Evolutionary conservation across 2,113 vertebrate species (phyloP).

Genomic region (Suricata suricatta): DNA sequence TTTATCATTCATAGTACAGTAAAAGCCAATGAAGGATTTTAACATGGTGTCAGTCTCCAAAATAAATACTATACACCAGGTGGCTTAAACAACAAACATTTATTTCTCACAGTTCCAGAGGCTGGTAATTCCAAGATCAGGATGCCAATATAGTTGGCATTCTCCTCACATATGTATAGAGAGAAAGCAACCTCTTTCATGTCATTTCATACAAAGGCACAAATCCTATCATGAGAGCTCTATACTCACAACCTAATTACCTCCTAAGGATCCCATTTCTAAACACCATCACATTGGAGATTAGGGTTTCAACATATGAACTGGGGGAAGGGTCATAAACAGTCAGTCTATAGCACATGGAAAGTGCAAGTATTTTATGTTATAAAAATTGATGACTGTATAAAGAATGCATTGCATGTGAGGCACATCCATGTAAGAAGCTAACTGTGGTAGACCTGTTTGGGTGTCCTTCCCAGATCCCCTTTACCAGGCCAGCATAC

Average conservation of each 20-base stretch:
- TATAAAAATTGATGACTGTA: neutral
- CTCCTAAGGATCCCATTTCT: neutral
- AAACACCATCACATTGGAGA: neutral
- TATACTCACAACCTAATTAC: neutral
- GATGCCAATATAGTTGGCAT: neutral
- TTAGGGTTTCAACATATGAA: neutral
- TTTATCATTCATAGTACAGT: neutral
- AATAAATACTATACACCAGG: neutral
- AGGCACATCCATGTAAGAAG: neutral
- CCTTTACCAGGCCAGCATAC: neutral
- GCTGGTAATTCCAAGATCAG: neutral
- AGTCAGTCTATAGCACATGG: neutral
- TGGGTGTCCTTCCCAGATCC: neutral
- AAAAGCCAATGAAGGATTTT: neutral
- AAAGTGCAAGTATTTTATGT: neutral
- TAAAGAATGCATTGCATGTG: neutral
- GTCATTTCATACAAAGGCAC: neutral
- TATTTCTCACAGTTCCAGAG: neutral
- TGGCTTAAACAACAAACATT: neutral
- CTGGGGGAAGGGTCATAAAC: neutral
- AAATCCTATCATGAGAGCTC: neutral
- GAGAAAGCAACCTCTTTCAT: neutral
- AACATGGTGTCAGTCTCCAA: neutral
- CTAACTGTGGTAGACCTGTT: neutral
- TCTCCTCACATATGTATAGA: neutral